A percentile compares a stretch with the other conserved stretches of the same genome.
Conservation (phyloP, 1,140 invertebrate species). For the Alviniconcha marisindica region DNA sequence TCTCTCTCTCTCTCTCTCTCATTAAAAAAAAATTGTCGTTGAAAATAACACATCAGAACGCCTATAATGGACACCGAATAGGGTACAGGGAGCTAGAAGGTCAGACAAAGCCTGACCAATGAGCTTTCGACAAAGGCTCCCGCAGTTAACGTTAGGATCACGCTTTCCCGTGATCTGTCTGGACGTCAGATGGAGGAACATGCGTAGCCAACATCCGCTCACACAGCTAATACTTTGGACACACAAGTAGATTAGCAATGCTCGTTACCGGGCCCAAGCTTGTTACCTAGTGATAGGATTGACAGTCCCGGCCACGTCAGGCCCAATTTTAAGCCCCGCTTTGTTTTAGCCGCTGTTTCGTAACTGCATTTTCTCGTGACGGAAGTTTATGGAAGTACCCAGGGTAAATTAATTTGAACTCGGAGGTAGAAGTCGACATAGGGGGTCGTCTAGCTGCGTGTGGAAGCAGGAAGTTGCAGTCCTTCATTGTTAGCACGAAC, state of each 20-base stretch:
- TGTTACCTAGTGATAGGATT: constrained; percentile 18
- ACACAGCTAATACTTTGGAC: neutral
- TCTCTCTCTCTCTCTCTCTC: no score
- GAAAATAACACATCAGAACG: neutral
- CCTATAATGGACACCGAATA: neutral
- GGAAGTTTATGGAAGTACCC: neutral
- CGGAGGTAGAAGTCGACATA: no score
- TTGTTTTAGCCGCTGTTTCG: constrained; percentile 22
- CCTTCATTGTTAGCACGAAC: no score
- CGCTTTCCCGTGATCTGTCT: neutral
- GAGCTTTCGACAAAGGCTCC: neutral
- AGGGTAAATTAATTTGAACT: constrained; percentile 21
- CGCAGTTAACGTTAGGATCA: neutral
- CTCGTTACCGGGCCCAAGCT: constrained; percentile 21
- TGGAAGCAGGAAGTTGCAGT: no score
- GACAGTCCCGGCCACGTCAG: neutral
- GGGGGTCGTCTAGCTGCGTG: no score
- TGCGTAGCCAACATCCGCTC: neutral
- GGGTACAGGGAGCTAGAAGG: neutral
- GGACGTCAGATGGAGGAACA: neutral
- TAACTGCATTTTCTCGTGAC: constrained; percentile 22
- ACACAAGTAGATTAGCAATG: constrained; percentile 23
- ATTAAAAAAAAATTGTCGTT: neutral
- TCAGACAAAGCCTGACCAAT: neutral
- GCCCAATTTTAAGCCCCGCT: constrained; percentile 10